phyloP scores from a whole-genome alignment of 1,140 invertebrate genomes.

The Nixonia krombeini region DNA sequence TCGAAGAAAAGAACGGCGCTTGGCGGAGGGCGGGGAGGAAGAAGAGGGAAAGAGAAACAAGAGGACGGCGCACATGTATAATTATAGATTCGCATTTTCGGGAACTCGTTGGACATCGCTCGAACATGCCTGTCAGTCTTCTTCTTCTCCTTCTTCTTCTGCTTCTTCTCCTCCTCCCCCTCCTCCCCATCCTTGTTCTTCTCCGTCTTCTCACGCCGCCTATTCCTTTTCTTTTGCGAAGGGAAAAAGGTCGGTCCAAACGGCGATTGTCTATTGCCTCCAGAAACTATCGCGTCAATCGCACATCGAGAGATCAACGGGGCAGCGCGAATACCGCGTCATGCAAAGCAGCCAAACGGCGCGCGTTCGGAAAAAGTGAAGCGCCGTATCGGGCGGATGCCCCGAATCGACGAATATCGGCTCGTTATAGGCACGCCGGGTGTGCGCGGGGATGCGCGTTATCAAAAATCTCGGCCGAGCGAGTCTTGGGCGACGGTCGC shows the following conservation, averaged over 20 bases:
- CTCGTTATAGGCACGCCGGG: slow-evolving; percentile 17
- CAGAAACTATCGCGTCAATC: background rate
- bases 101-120: slow-evolving; percentile 48
- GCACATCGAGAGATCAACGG: too few species aligned
- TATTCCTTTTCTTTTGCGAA: slow-evolving; percentile 47
- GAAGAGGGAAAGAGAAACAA: slow-evolving; percentile 42
- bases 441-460: slow-evolving; percentile 39
- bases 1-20: slow-evolving; percentile 40
- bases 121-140: slow-evolving; percentile 48
- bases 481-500: slow-evolving; percentile 13
- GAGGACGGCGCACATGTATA: slow-evolving; percentile 58
- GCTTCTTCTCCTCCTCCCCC: too few species aligned
- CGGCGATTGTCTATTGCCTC: slow-evolving; percentile 40
- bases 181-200: too few species aligned
- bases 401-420: too few species aligned
- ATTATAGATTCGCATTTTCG: slow-evolving; percentile 68
- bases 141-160: too few species aligned
- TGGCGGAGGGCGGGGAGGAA: slow-evolving; percentile 34
- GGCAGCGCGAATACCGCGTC: too few species aligned
- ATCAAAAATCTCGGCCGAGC: slow-evolving; percentile 37
- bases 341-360: too few species aligned
- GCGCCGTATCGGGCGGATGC: too few species aligned
- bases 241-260: slow-evolving; percentile 32
- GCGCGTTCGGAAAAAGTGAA: too few species aligned
- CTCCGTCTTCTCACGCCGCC: too few species aligned